Conservation (phyloP, 2,113 vertebrate genomes). For the Channa argus region DNA sequence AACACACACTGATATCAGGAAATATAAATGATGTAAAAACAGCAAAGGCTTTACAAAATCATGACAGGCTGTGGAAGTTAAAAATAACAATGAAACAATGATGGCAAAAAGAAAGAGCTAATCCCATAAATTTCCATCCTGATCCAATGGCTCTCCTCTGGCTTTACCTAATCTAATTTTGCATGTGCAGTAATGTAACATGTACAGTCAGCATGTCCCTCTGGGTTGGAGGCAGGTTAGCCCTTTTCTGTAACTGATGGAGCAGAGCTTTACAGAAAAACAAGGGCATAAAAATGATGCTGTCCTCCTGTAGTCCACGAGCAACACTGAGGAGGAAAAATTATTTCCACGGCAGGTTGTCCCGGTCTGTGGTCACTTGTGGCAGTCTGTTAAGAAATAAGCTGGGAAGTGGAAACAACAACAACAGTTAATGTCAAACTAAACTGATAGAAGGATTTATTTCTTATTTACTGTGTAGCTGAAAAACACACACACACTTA, state of each 20-base stretch:
- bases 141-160: background rate
- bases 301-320: background rate
- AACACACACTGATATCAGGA: slow-evolving; percentile 51
- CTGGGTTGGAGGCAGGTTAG: slow-evolving; percentile 11
- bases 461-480: too few relatives aligned
- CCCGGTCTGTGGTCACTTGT: background rate
- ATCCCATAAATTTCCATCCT: background rate
- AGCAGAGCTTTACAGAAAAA: background rate
- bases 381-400: slow-evolving; percentile 11
- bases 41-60: slow-evolving; percentile 44
- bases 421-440: too few relatives aligned
- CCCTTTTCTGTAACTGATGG: background rate
- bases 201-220: slow-evolving; percentile 3
- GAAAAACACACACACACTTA: too few relatives aligned
- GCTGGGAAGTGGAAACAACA: slow-evolving; percentile 7
- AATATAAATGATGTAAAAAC: slow-evolving; percentile 57
- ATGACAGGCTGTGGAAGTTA: slow-evolving; percentile 30
- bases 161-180: background rate
- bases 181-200: background rate
- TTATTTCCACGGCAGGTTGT: background rate
- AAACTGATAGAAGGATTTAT: too few relatives aligned
- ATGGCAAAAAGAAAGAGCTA: slow-evolving; percentile 42
- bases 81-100: slow-evolving; percentile 24
- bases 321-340: background rate
- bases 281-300: background rate